Evolutionary conservation across 2,888 invertebrate genomes (phyloP).

Genomic region (Rotaria magnacalcarata): DNA sequence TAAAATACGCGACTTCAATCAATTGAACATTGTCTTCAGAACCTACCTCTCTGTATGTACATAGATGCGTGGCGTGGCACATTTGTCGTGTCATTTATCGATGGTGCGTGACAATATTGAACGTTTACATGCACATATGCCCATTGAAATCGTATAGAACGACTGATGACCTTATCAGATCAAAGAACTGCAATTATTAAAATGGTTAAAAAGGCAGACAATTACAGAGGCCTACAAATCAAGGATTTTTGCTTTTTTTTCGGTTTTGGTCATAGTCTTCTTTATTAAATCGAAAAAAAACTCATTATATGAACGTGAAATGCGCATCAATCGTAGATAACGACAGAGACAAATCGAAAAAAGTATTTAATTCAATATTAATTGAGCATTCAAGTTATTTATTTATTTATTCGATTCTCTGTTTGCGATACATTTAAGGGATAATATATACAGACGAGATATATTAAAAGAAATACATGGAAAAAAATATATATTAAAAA

Average conservation of each 20-base stretch:
- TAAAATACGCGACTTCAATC: background rate
- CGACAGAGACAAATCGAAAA: background rate
- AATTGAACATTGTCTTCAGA: conserved; percentile 2
- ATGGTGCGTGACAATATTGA: conserved; percentile 4
- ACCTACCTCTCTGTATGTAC: background rate
- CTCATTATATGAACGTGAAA: background rate
- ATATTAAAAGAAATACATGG: background rate
- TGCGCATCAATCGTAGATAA: background rate
- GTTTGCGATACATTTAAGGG: background rate
- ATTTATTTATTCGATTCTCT: background rate
- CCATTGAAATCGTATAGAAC: background rate
- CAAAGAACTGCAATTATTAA: conserved; percentile 34
- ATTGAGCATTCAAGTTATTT: background rate
- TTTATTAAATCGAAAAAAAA: background rate
- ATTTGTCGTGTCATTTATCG: conserved; percentile 10
- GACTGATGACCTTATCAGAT: conserved; percentile 1
- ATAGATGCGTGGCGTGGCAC: background rate
- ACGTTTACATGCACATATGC: background rate
- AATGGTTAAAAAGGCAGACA: conserved; percentile 15
- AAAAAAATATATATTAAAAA: background rate
- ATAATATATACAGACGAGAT: background rate
- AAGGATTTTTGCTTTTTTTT: background rate
- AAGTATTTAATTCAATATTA: conserved; percentile 12
- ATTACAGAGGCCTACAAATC: conserved; percentile 17
- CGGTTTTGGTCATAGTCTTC: background rate